phyloP scores from a whole-genome alignment of 2,797 vertebrate species.

The Acanthurus leucopareius region DNA sequence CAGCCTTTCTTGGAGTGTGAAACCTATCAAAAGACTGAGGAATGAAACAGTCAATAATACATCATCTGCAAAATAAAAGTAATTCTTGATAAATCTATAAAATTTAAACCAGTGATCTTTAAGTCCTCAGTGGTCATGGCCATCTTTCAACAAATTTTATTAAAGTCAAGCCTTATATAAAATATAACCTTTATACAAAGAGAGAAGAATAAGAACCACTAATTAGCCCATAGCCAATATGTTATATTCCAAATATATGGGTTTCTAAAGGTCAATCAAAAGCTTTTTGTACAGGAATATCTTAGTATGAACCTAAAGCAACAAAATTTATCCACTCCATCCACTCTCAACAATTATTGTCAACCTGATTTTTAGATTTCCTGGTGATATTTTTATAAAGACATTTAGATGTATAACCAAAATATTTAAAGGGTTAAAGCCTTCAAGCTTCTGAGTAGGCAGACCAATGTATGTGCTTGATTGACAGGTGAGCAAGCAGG shows the following conservation, averaged over 20 bases:
- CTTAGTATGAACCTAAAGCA: not conserved
- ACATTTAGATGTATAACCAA: not conserved
- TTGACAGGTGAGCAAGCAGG: not conserved
- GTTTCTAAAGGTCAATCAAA: not conserved
- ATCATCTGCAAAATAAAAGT: not conserved
- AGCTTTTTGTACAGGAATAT: not conserved
- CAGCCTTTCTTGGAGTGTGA: not conserved
- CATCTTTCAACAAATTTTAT: not conserved
- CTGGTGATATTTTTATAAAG: not conserved
- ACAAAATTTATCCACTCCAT: not conserved
- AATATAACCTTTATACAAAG: not conserved
- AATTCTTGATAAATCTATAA: not conserved
- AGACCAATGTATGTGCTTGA: slow-evolving; percentile 1
- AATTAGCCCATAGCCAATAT: not conserved
- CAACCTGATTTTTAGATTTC: not conserved
- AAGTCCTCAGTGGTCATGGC: not conserved
- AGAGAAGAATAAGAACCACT: not conserved
- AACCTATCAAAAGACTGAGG: not conserved
- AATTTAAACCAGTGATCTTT: not conserved
- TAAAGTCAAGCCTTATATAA: not conserved
- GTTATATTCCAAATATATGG: not conserved
- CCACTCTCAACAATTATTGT: too few relatives aligned
- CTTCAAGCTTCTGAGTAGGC: not conserved
- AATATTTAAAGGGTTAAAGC: slow-evolving; percentile 4
- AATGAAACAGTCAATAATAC: not conserved